Evolutionary conservation across 2,888 invertebrate genomes (phyloP), one percentile per base, ranked within the genome.

Genomic region (Orthosia gothica): DNA sequence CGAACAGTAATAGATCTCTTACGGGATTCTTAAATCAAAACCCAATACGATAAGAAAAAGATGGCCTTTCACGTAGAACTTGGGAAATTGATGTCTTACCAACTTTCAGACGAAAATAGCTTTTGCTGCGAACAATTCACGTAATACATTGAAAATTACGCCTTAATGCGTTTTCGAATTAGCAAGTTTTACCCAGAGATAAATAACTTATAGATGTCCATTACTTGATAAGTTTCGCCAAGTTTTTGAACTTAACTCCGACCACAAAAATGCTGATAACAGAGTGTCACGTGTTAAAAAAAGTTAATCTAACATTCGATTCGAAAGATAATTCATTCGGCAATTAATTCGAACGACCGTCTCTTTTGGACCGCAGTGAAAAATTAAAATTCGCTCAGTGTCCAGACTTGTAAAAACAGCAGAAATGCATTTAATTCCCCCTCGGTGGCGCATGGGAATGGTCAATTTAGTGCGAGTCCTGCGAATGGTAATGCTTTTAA

Each of bases 261-360:
- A 69, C 40, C 58, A 47, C 65, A 49, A 84, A 80, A 76, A 79
- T 68, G 20, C 81, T 62, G 83, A 78, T 82, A 85, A 59, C 70
- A 71, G 68, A 70, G 58, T 74, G 81, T 81, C 74, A 69, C 68
- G 75, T 76, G 64, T 67, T 26, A 75, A 80, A 86, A 89, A 87
- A 89, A 85, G 81, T 83, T 82, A 82, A 84, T 83, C 86, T 83
- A 76, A 85, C 82, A 81, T 84, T 76, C 68, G 79, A 83, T 85
- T 87, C 78, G 79, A 86, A 82, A 85, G 87, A 88, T 88, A 83
- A 88, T 89, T 87, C 81, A 68, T 84, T 86, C 79, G 67, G 81
- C 83, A 89, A 91, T 91, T 91, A 91, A 91, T 89, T 88, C 82
- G 73, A 89, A 88, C 84, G 84, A 76, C 85, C 87, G 86, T 76